A percentile compares a stretch with the other conserved stretches of the same genome.
These are phyloP conservation scores for Aleiodes alternator DNA, from an alignment of 2,888 invertebrate species.

Conservation along the genomic window DNA sequence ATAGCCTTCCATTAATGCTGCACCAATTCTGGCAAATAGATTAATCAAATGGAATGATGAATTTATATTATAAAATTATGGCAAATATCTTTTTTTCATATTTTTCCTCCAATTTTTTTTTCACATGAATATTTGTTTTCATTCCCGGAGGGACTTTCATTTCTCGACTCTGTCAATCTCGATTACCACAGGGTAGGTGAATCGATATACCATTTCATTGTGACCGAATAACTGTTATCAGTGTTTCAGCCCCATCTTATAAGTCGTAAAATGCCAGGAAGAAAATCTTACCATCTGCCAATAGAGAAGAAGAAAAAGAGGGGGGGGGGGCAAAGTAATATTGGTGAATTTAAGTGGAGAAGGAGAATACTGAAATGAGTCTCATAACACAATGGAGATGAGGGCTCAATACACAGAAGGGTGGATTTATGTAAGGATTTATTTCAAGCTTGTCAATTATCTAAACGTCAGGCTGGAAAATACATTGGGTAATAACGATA, in stretches of 20 bases:
- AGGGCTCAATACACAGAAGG: background rate
- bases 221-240: constrained; percentile 21
- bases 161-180: constrained; percentile 3
- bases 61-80: no score
- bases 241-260: background rate
- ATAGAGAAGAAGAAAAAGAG: background rate
- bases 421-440: constrained; percentile 45
- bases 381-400: constrained; percentile 9
- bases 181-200: background rate
- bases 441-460: constrained; percentile 49
- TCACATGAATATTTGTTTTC: background rate
- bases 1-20: no score
- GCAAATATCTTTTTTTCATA: no score
- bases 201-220: background rate
- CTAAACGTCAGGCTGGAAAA: constrained; percentile 46
- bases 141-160: background rate
- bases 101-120: background rate
- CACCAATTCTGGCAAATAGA: no score
- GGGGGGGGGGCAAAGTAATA: background rate
- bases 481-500: constrained; percentile 49
- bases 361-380: constrained; percentile 5
- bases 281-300: constrained; percentile 19
- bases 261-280: background rate
- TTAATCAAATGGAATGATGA: no score
- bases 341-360: constrained; percentile 11